A percentile compares a stretch with the other conserved stretches of the same genome.
phyloP scores from a whole-genome alignment of 2,113 vertebrate genomes.

The Lagopus leucura region DNA sequence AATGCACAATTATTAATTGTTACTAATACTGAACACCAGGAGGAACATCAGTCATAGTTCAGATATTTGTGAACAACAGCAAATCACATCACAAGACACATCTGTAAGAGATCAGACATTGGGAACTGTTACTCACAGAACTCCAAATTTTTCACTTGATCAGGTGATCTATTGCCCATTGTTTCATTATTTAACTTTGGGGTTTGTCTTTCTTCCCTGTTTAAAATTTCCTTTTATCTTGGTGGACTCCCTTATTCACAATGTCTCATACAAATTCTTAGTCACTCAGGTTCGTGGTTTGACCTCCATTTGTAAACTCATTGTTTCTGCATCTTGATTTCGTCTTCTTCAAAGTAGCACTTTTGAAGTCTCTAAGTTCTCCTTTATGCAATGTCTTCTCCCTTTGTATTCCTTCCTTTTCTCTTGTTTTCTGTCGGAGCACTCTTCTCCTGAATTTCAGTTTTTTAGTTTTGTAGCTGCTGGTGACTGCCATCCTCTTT shows the following conservation, averaged over 20 bases:
- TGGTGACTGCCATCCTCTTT: not conserved
- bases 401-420: not conserved
- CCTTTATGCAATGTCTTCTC: not conserved
- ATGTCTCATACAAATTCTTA: not conserved
- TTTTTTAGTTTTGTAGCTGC: not conserved
- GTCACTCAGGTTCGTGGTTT: not conserved
- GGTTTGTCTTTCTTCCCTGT: not conserved
- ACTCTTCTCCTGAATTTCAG: not conserved
- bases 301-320: not conserved
- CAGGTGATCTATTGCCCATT: not conserved
- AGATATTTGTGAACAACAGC: not conserved
- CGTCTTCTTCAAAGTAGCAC: not conserved
- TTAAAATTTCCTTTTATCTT: not conserved
- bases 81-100: not conserved
- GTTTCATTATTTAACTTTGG: not conserved
- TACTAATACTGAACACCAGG: not conserved
- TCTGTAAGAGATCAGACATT: not conserved
- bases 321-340: slow-evolving; percentile 12
- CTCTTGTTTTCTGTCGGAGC: not conserved
- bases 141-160: not conserved
- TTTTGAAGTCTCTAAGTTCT: not conserved
- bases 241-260: not conserved
- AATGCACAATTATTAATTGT: not conserved
- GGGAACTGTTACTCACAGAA: not conserved
- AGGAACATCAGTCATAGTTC: not conserved